Conservation (phyloP, 2,797 vertebrate genomes). For the Tokudaia tokunoshimensis region DNA sequence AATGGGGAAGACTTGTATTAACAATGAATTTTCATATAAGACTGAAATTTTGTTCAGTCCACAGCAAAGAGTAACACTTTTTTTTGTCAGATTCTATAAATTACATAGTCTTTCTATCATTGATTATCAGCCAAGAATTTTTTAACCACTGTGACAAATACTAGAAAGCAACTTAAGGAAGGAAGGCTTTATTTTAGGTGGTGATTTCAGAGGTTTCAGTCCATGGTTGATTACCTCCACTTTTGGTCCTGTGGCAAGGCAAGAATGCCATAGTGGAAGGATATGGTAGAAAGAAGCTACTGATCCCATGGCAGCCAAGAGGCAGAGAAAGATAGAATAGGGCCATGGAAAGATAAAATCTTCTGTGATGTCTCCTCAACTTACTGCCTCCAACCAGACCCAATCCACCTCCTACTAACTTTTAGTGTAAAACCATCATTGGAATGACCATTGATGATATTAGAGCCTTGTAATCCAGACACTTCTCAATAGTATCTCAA, state of each 20-base stretch:
- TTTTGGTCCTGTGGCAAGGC: background rate
- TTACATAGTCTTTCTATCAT: background rate
- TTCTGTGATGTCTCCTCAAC: background rate
- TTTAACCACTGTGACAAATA: background rate
- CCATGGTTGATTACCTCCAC: background rate
- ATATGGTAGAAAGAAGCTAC: background rate
- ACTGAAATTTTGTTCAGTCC: conserved; percentile 11
- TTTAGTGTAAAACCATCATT: background rate
- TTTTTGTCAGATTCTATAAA: conserved; percentile 1
- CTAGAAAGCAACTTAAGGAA: background rate
- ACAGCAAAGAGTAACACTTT: conserved; percentile 11
- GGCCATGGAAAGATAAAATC: background rate
- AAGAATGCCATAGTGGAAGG: background rate
- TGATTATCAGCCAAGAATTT: background rate
- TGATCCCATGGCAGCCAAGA: background rate
- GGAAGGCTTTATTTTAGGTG: background rate
- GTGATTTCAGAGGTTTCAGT: background rate
- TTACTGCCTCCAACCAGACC: background rate
- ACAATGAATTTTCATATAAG: background rate
- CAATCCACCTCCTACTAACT: background rate
- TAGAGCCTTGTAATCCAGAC: background rate
- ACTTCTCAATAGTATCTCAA: background rate
- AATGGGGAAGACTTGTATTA: conserved; percentile 17
- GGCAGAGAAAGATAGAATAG: background rate
- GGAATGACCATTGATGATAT: background rate